A percentile compares a stretch with the other conserved stretches of the same genome.
Conservation (phyloP, 2,797 vertebrate species). For the Hirundo rustica region DNA sequence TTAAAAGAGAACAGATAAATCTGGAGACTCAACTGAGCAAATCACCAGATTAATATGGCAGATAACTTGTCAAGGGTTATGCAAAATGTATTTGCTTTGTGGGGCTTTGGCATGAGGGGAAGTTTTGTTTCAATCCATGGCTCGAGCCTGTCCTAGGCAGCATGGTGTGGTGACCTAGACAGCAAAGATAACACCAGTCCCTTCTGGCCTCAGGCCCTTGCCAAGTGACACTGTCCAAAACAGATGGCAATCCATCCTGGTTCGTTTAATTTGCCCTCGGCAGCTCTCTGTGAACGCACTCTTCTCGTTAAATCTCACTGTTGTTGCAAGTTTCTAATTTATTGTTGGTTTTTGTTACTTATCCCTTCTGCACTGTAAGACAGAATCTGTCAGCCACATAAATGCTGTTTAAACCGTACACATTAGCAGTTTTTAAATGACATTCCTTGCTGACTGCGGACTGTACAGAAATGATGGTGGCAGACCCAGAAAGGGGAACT, state of each 20-base stretch:
- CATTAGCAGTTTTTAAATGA: background rate
- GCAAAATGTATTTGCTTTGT: background rate
- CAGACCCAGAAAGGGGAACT: background rate
- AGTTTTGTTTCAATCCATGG: background rate
- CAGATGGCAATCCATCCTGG: constrained; percentile 44
- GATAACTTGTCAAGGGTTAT: background rate
- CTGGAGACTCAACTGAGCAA: background rate
- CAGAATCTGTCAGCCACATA: background rate
- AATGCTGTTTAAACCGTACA: background rate
- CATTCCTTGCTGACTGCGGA: background rate
- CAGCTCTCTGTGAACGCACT: background rate
- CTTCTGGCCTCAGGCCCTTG: constrained; percentile 36
- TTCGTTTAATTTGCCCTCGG: background rate
- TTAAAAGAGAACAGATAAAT: constrained; percentile 44
- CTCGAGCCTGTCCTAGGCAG: background rate
- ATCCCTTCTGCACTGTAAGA: background rate
- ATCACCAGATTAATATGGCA: background rate
- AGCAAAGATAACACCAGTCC: background rate
- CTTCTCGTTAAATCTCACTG: constrained; percentile 12
- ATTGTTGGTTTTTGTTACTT: background rate
- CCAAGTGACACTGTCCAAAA: constrained; percentile 46
- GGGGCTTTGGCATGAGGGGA: background rate
- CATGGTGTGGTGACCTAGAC: background rate
- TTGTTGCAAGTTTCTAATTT: constrained; percentile 17
- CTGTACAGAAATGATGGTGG: background rate